Evolutionary conservation across 2,113 vertebrate genomes (phyloP), one percentile per base, ranked within the genome.

Genomic region (Mastomys natalensis): DNA sequence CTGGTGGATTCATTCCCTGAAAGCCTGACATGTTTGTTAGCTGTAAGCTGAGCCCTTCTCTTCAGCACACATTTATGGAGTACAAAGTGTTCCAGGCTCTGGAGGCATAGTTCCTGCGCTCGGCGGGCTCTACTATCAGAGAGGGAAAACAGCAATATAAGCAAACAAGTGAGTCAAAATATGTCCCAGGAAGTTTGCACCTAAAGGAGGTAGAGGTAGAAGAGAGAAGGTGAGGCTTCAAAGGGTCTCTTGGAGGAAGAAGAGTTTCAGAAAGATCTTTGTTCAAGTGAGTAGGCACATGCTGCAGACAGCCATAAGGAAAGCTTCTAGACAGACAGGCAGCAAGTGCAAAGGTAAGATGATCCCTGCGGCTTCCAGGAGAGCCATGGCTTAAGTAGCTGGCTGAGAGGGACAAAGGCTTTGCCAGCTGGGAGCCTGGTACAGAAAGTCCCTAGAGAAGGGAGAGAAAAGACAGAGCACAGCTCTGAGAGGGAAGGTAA

Each of bases 391-490:
- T 6, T 48, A 87, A 80, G 37, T 4, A 37, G 24, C 51, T 93
- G 70, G 37, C 3, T 3, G 10, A 37, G 48, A 48, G 40, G 73
- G 29, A 51, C 26, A 74, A 31, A 51, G 84, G 26, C 8, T n/a
- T 15, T 12, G 26, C 6, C 16, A 45, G 0, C 0, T 34, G n/a
- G 11, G 58, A n/a, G 74, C 19, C n/a, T 19, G 11, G 9, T 19
- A 11, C 21, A n/a, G 43, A 66, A 31, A 66, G n/a, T 70, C 34
- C 34, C 17, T 0, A 2, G 60, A 4, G 4, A 29, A 43, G 3
- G 40, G 12, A 73, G 29, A 43, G 12, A 74, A 51, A 21, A 81
- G 37, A 0, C 31, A 9, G 24, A 19, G 48, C 17, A 70, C 24
- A 17, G 37, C 55, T 29, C 51, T 40, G 10, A 15, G 40, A n/a